Base-by-base conservation (phyloP, 2,113 vertebrate species). In the Mus pahari region DNA sequence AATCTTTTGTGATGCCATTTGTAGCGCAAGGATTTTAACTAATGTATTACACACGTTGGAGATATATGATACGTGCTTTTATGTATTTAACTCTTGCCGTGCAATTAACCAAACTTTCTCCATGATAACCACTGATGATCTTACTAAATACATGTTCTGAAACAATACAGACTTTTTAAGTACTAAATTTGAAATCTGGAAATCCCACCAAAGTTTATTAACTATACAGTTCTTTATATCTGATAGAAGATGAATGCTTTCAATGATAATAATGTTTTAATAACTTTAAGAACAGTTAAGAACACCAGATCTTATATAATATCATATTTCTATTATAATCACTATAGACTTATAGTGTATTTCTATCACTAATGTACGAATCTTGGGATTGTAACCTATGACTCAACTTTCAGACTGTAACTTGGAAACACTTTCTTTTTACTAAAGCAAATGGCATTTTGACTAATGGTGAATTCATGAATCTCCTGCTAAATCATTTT, bases 371-470 rank as follows among this genome's bases (percentile, higher is more conserved):
- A 91, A 97, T 97, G 97, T 92, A 89, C 96, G 98, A 96, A 66
- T 87, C 12, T 39, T 90, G 31, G 62, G 14, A 58, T 62, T 73
- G 0, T 53, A 92, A 84, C 58, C 42, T 78, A 81, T 92, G 83
- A 83, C 93, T 94, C 68, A 94, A 64, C 50, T 95, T 90, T 96
- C 73, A 94, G 42, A 74, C 95, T 93, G 66, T 88, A 97, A 96
- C 88, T 96, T 84, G 28, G 60, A 96, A 96, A 97, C 73, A 98
- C 96, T 97, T 97, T 97, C 96, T 1, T 96, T 83, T 92, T 98
- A 84, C 94, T 97, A 83, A 96, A 98, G 94, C 92, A 98, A 96
- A 98, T 97, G 93, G 92, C 94, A 97, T 98, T 95, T 96, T 97
- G 90, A 98, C 97, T 96, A 96, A 97, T 66, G 79, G 88, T 94